A percentile compares a stretch with the other conserved stretches of the same genome.
Conservation (phyloP, 2,113 vertebrate genomes). For the Cavia aperea region DNA sequence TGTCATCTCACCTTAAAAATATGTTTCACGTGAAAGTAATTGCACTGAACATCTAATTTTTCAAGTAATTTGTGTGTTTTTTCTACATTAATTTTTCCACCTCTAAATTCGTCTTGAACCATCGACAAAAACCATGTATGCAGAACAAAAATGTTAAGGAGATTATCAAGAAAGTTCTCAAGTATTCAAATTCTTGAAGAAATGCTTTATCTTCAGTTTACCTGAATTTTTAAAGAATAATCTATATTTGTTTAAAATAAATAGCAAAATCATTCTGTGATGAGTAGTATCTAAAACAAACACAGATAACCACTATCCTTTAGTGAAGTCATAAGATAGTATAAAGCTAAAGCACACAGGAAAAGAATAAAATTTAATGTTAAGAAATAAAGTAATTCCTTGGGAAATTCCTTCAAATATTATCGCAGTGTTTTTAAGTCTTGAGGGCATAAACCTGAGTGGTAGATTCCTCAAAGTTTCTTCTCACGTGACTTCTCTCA, state of each 20-base stretch:
- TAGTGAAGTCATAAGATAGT: neutral
- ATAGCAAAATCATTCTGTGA: neutral
- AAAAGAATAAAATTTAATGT: neutral
- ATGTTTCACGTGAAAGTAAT: conserved; percentile 67
- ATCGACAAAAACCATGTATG: conserved; percentile 74
- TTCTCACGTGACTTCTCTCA: neutral
- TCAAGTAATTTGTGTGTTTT: conserved; percentile 71
- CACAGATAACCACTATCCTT: neutral
- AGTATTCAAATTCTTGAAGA: conserved; percentile 24
- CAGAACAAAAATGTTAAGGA: conserved; percentile 72
- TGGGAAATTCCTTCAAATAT: neutral
- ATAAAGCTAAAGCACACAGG: neutral
- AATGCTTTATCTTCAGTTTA: neutral
- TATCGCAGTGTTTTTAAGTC: neutral
- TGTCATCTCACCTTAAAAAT: conserved; percentile 77
- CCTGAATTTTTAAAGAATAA: neutral
- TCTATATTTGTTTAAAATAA: neutral
- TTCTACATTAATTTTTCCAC: conserved; percentile 69
- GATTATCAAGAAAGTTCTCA: conserved; percentile 50
- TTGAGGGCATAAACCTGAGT: neutral
- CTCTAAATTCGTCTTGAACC: conserved; percentile 73
- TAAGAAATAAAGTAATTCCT: conserved; percentile 17
- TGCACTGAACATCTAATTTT: conserved; percentile 70
- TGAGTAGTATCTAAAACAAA: conserved; percentile 17
- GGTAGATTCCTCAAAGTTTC: neutral